Evolutionary conservation across 2,797 vertebrate species (phyloP).

Genomic region (Threskiornis aethiopicus): DNA sequence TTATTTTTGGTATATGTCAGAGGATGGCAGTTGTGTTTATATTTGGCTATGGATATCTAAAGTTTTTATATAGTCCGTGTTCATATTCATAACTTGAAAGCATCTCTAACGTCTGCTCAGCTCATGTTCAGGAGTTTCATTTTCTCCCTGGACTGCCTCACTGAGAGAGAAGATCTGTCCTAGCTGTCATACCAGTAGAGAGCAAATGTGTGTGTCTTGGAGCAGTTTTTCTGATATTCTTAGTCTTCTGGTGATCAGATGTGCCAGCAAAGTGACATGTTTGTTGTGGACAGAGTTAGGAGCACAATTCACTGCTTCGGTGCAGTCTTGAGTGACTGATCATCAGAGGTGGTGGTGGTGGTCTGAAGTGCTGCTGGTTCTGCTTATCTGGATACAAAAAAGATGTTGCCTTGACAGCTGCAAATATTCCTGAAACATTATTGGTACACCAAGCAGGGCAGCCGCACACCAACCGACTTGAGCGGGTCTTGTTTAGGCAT

Average conservation of each 20-base stretch:
- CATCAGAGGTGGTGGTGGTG: neutral
- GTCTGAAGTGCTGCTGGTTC: neutral
- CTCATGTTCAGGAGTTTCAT: neutral
- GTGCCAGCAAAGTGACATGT: neutral
- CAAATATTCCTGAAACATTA: neutral
- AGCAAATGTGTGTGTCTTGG: neutral
- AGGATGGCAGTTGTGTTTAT: neutral
- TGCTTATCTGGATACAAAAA: neutral
- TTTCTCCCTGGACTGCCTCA: neutral
- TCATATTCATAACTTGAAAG: neutral
- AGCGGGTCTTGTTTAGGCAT: neutral
- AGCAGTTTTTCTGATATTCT: neutral
- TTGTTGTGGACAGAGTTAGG: neutral
- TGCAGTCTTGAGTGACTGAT: neutral
- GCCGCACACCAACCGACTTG: neutral
- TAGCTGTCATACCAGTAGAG: neutral
- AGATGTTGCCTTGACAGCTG: neutral
- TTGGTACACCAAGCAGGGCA: neutral
- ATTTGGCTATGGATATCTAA: neutral
- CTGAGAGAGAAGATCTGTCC: neutral
- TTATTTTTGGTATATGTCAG: neutral
- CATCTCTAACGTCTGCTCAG: neutral
- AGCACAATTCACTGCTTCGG: neutral
- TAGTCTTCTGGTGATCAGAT: neutral
- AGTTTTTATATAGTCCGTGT: neutral